A percentile compares a stretch with the other conserved stretches of the same genome.
phyloP scores from a whole-genome alignment of 2,797 vertebrate species.

The Mormyrops attenuatus region DNA sequence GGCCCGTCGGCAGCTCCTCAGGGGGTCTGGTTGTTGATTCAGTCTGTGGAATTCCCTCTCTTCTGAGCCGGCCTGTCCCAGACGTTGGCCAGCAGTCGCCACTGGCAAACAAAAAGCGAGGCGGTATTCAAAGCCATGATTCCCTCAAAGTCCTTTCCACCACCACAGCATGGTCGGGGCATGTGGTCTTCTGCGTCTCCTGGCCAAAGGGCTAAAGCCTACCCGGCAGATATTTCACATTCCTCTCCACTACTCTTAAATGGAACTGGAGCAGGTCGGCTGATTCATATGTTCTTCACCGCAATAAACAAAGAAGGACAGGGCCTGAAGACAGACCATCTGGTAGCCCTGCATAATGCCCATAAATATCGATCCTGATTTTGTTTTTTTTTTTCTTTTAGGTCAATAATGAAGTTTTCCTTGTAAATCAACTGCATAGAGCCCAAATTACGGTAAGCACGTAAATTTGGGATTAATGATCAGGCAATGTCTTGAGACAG shows the following conservation, averaged over 20 bases:
- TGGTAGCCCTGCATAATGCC: not conserved
- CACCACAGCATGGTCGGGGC: not conserved
- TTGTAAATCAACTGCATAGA: not conserved
- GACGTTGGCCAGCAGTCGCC: not conserved
- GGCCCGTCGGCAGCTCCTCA: not conserved
- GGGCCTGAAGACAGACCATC: not conserved
- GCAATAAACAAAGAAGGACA: not conserved
- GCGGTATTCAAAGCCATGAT: not conserved
- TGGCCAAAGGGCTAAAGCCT: not conserved
- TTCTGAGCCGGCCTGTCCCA: not conserved
- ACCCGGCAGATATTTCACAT: constrained; percentile 13
- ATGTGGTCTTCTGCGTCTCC: not conserved
- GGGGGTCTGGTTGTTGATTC: not conserved
- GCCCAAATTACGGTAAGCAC: not conserved
- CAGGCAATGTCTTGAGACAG: not conserved
- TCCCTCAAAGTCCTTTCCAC: not conserved
- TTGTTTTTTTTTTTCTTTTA: not conserved
- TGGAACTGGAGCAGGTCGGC: not conserved
- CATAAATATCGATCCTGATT: not conserved
- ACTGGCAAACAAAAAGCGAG: not conserved
- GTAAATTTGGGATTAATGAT: not conserved
- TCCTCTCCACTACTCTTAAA: not conserved
- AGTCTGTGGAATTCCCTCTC: not conserved
- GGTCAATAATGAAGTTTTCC: not conserved
- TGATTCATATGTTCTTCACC: not conserved